phyloP scores from a whole-genome alignment of 2,888 invertebrate species.

The Eudasyphora cyanicolor region DNA sequence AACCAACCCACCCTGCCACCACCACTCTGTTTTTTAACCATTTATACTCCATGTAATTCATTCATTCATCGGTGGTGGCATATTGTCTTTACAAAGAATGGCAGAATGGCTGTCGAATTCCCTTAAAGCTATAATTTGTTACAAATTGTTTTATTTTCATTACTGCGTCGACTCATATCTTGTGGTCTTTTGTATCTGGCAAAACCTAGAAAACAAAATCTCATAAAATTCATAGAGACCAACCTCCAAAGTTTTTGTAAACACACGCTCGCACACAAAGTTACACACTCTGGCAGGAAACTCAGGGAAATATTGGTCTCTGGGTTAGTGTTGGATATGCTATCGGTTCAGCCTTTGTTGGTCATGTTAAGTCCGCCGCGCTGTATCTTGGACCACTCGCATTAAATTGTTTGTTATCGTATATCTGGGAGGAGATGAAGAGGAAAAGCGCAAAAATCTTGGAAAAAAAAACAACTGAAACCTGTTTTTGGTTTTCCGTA shows the following conservation, averaged over 20 bases:
- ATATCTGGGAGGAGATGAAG: not conserved
- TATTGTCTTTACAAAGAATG: slow-evolving; percentile 29
- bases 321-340: not conserved
- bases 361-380: not conserved
- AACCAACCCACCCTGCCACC: not conserved
- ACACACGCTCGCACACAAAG: not conserved
- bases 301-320: not conserved
- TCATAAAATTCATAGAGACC: not conserved
- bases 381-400: not conserved
- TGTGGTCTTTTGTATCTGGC: slow-evolving; percentile 9
- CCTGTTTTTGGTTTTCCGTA: not conserved
- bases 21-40: not conserved
- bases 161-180: slow-evolving; percentile 1
- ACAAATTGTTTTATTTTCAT: slow-evolving; percentile 46
- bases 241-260: slow-evolving; percentile 16
- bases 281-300: not conserved
- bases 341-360: not conserved
- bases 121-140: slow-evolving; percentile 55
- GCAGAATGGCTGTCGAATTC: slow-evolving; percentile 28
- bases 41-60: slow-evolving; percentile 22
- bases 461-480: not conserved
- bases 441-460: not conserved
- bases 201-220: slow-evolving; percentile 25
- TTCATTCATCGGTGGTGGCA: slow-evolving; percentile 30
- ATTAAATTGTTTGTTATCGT: no score